A percentile compares a stretch with the other conserved stretches of the same genome.
Conservation (phyloP, 2,113 vertebrate genomes). For the Pantherophis guttatus region DNA sequence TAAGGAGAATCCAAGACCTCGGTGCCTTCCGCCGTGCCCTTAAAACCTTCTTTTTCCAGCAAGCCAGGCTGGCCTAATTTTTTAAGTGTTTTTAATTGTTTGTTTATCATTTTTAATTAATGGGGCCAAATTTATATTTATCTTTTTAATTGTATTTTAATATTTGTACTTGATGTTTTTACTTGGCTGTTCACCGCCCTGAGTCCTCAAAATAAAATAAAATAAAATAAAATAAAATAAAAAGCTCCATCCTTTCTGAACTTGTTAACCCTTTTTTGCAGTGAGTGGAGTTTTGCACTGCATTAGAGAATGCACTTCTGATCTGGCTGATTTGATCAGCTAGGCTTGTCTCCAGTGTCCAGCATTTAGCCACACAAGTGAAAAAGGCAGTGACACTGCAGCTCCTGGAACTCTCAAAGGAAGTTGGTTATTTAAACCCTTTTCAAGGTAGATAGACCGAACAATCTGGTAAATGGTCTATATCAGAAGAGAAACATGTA, state of each 20-base stretch:
- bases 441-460: not conserved
- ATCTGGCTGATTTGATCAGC: not conserved
- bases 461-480: not conserved
- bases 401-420: not conserved
- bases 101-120: no score
- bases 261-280: not conserved
- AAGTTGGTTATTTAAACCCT: not conserved
- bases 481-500: not conserved
- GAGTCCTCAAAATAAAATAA: no score
- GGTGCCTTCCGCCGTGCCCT: no score
- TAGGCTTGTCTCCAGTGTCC: not conserved
- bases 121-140: no score
- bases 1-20: no score
- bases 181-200: no score
- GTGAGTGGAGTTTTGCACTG: not conserved
- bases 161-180: no score
- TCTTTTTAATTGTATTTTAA: no score
- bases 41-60: no score
- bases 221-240: no score
- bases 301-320: not conserved
- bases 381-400: not conserved
- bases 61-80: no score
- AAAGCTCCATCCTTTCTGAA: not conserved
- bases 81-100: no score
- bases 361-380: not conserved